phyloP scores from a whole-genome alignment of 37 sponge, comb jelly and placozoan genomes.

The Ianthella basta region DNA sequence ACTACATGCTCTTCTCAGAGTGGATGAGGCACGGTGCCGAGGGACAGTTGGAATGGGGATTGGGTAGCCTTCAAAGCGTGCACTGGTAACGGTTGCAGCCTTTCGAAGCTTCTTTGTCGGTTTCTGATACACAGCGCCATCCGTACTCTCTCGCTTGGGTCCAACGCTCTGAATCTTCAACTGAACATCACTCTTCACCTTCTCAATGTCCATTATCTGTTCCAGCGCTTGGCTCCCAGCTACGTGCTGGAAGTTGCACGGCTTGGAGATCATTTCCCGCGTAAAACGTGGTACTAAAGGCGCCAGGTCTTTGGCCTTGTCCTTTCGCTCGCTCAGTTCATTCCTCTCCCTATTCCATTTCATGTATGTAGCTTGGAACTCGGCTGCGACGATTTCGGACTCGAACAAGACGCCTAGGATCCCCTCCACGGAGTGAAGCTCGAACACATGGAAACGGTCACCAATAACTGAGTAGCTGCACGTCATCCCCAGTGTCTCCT shows the following conservation, averaged over 20 bases:
- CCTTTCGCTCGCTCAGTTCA: not conserved
- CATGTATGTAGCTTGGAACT: slow-evolving; percentile 44
- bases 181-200: slow-evolving; percentile 60
- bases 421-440: slow-evolving; percentile 47
- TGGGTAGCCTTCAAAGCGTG: slow-evolving; percentile 16
- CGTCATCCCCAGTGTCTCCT: slow-evolving; percentile 36
- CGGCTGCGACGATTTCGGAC: slow-evolving; percentile 25
- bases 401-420: slow-evolving; percentile 67
- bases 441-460: slow-evolving; percentile 78
- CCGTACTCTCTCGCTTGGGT: not conserved
- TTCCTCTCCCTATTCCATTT: slow-evolving; percentile 64
- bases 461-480: slow-evolving; percentile 69
- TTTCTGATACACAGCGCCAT: not conserved
- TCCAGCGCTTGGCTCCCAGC: slow-evolving; percentile 77
- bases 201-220: slow-evolving; percentile 75
- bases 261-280: slow-evolving; percentile 76
- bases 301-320: not conserved
- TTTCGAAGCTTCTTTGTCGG: not conserved
- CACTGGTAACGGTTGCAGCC: not conserved
- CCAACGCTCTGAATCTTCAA: slow-evolving; percentile 21
- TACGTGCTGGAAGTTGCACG: slow-evolving; percentile 86
- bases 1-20: not conserved
- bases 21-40: not conserved
- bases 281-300: slow-evolving; percentile 27
- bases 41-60: slow-evolving; percentile 30